phyloP scores from a whole-genome alignment of 2,888 invertebrate species.

The Drosophila dives region DNA sequence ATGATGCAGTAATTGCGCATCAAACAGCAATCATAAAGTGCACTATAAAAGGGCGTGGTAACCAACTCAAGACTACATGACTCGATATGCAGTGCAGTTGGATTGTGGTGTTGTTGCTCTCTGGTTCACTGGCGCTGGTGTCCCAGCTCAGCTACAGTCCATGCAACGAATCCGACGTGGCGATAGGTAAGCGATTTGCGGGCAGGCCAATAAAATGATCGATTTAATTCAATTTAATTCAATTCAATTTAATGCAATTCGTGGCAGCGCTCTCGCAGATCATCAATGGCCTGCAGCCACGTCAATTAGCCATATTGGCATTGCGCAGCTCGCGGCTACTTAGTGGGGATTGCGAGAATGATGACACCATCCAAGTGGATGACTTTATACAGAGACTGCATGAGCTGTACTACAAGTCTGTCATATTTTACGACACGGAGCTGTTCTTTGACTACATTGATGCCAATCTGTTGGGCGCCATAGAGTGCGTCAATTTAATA shows the following conservation, averaged over 20 bases:
- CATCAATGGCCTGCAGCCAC: conserved; percentile 80
- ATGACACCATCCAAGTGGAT: conserved; percentile 73
- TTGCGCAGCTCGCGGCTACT: conserved; percentile 28
- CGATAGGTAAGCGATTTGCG: conserved; percentile 63
- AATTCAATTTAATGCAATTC: conserved; percentile 6
- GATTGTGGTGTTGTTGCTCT: conserved; percentile 13
- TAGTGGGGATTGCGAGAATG: conserved; percentile 43
- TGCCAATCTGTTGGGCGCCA: conserved; percentile 76
- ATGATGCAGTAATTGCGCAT: conserved; percentile 78
- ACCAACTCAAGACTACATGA: not conserved
- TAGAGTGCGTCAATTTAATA: conserved; percentile 83
- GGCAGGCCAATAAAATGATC: conserved; percentile 10
- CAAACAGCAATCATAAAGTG: conserved; percentile 54
- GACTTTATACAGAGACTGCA: conserved; percentile 82
- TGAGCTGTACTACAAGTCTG: conserved; percentile 76
- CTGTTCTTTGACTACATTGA: conserved; percentile 82
- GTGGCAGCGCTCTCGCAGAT: conserved; percentile 82
- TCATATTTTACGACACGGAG: conserved; percentile 81
- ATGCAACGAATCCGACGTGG: conserved; percentile 76
- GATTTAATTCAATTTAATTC: conserved; percentile 3
- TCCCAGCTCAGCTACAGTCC: conserved; percentile 30
- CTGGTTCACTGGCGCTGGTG: conserved; percentile 7
- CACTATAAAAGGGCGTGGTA: conserved; percentile 50
- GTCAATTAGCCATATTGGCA: conserved; percentile 76
- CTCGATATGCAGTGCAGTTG: conserved; percentile 25